phyloP scores from a whole-genome alignment of 2,797 vertebrate genomes.

The Poeciliopsis infans region DNA sequence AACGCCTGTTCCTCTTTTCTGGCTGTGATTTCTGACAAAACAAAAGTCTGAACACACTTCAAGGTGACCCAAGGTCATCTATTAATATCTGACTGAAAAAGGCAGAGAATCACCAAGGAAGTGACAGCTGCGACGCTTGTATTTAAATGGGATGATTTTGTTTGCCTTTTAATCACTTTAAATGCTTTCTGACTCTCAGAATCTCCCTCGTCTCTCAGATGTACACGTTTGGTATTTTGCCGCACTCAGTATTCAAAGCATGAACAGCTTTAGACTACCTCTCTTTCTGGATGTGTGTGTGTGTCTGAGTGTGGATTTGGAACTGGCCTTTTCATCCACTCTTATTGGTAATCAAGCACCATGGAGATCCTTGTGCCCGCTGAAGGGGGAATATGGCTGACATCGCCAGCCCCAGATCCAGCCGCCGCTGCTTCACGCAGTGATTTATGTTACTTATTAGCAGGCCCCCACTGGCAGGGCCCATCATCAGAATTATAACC shows the following conservation, averaged over 20 bases:
- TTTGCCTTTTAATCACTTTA: conserved; percentile 26
- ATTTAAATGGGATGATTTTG: conserved; percentile 24
- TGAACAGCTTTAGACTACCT: conserved; percentile 65
- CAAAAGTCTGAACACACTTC: conserved; percentile 8
- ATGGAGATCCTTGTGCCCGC: conserved; percentile 68
- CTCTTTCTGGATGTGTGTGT: conserved; percentile 29
- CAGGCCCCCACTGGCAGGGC: conserved; percentile 74
- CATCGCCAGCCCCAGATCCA: conserved; percentile 35
- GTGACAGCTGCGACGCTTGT: neutral
- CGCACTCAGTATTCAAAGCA: conserved; percentile 77
- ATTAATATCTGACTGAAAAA: conserved; percentile 6
- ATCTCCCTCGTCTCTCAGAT: conserved; percentile 31
- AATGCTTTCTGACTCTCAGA: conserved; percentile 23
- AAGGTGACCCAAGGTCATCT: conserved; percentile 51
- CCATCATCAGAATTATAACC: conserved; percentile 83
- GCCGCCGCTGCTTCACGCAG: conserved; percentile 46
- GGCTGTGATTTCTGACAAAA: conserved; percentile 8
- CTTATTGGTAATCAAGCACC: conserved; percentile 76
- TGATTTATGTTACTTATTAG: conserved; percentile 82
- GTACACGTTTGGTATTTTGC: conserved; percentile 57
- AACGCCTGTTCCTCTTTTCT: conserved; percentile 34
- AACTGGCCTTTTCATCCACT: conserved; percentile 70
- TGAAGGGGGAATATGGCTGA: conserved; percentile 70
- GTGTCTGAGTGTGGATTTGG: conserved; percentile 30
- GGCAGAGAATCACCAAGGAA: conserved; percentile 5